Evolutionary conservation across 1,140 invertebrate genomes (phyloP), one percentile per base, ranked within the genome.

Genomic region (Leptoteleia sp.): DNA sequence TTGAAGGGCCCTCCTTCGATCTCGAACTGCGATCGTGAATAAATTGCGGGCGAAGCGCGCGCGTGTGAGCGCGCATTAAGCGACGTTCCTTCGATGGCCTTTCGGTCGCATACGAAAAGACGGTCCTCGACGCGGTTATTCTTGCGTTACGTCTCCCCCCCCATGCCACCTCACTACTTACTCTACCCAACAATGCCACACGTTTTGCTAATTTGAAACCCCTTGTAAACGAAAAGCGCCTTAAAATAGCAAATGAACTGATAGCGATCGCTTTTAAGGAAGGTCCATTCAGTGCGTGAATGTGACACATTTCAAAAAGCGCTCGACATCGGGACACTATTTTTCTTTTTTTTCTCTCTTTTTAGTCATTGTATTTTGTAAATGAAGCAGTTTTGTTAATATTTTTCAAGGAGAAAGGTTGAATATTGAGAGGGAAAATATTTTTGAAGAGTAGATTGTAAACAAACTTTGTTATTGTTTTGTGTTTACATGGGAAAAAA

Each of bases 11-110:
- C 78, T 72, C n/a, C 78, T 76, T 71, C 65, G 47, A 57, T 50
- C 38, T 65, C 37, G 9, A 43, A 57, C 61, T 73, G 57, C 61
- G 61, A 80, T 80, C 62, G 61, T 72, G 78, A 80, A 80, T 80
- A 80, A 80, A 80, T 80, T 68, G 67, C 64, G 35, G 48, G 12
- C 16, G 67, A 43, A n/a, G n/a, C n/a, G n/a, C n/a, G n/a, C 71
- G 77, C 65, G 71, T 80, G 77, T 80, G 77, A 57, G 77, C 65
- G 57, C 57, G 77, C 77, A 80, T 80, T 80, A 79, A 78, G 62
- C 45, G 38, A 61, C 55, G 33, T 43, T 22, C n/a, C 27, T 47
- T 61, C 35, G 48, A 48, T 77, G 73, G 64, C 37, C 72, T 62
- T 72, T 55, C 67, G n/a, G 54, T 40, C 43, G 62, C 62, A n/a